Base-by-base conservation (phyloP, 2,797 vertebrate genomes). In the Glyptemys insculpta region DNA sequence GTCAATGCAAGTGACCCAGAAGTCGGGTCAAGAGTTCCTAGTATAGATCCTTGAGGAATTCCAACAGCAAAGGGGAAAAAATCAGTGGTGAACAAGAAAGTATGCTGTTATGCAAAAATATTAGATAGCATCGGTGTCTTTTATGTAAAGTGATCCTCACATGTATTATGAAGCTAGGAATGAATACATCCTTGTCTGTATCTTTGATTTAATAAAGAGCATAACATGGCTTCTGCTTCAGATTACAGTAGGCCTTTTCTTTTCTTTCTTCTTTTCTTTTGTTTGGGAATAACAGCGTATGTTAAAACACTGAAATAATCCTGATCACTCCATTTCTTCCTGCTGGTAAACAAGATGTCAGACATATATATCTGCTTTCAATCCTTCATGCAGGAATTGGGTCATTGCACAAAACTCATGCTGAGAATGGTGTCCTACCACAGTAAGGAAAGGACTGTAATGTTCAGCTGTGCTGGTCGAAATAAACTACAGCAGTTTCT, bases 61-160 rank as follows among this genome's bases (percentile, higher is more conserved):
- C 91, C 5, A 95, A 86, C 87, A 95, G 94, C 95, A 96, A 92
- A 97, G 97, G 88, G 87, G 90, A 82, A 94, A 97, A 96, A 95
- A 34, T 96, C 87, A 91, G 18, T 92, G 94, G 81, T 72, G 85
- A 96, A 86, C 84, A 93, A 86, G 87, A 95, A 96, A 96, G 94
- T 86, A 78, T 62, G 52, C 88, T 83, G 74, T 87, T 92, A 52
- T 31, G 56, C 82, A n/a, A 54, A 72, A 91, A 59, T 93, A 92
- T 95, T 94, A 87, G 89, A 95, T 92, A 47, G 57, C 76, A 89
- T 72, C 50, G 62, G 54, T 95, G 91, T 83, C 93, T 97, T n/a
- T 23, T 94, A 88, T 89, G 86, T 79, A 96, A 94, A 98, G 86
- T 2, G 49, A 59, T 89, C 79, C 88, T 96, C 95, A 94, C 78